Base-by-base conservation (phyloP, 2,797 vertebrate species). In the Catamblyrhynchus diadema region DNA sequence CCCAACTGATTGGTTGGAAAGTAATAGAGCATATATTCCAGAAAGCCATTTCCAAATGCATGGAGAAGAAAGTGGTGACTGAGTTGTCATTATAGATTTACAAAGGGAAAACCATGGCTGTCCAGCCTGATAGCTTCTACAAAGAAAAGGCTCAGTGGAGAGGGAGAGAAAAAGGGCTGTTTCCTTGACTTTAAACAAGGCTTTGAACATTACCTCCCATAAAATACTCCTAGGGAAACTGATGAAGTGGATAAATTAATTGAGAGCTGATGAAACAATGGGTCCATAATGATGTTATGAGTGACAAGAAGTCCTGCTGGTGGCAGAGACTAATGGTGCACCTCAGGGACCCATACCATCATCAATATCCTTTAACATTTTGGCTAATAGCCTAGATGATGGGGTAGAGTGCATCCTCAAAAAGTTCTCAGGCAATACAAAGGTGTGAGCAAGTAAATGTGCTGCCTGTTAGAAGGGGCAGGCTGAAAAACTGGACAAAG, bases 321-420 rank as follows among this genome's bases (percentile, higher is more conserved):
- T 56, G 37, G 28, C 69, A 51, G 22, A 35, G 33, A 44, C 19
- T 47, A 51, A 25, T 39, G 21, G 16, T 69, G 56, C 9, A 47
- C 12, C 4, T 12, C 27, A 16, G 6, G 8, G 30, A 8, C 25
- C 1, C 1, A 12, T 11, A 33, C 1, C 2, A 18, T 16, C 3
- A 6, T 24, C 27, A 56, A 9, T 20, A 44, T 12, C 6, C 30
- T 48, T 79, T 37, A 21, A 45, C 1, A 22, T 21, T 32, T 62
- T 74, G 37, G 4, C 20, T 53, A 19, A 15, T 30, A 22, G 8
- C 17, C 45, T 60, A 15, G 17, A 15, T 73, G 33, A 50, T 20
- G 53, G 12, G 10, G 9, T 27, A 74, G 54, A 67, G 41, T 32
- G 8, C 7, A 2, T 45, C 14, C 44, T 62, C 48, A 57, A 12